phyloP scores from a whole-genome alignment of 2,113 vertebrate genomes.

The Callaeas wilsoni region DNA sequence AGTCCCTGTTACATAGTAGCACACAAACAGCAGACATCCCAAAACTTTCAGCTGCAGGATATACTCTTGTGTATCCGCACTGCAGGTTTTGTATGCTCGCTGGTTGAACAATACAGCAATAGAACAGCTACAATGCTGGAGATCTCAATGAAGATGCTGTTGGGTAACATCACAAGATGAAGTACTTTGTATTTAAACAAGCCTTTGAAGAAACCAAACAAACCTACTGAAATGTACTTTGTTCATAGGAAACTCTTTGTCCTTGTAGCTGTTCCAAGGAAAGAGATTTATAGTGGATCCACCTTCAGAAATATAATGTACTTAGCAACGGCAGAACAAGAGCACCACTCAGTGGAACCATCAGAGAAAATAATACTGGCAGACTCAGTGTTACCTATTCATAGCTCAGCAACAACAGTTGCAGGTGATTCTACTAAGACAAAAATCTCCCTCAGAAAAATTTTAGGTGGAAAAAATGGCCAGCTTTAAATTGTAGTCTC shows the following conservation, averaged over 20 bases:
- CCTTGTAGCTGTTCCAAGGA: background rate
- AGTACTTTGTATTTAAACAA: background rate
- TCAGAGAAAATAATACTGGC: background rate
- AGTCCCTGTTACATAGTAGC: background rate
- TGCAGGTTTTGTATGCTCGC: background rate
- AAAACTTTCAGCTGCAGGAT: background rate
- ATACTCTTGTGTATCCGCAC: background rate
- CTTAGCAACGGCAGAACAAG: constrained; percentile 20
- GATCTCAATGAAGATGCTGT: background rate
- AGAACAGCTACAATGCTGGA: background rate
- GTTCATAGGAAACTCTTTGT: background rate
- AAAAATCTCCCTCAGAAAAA: background rate
- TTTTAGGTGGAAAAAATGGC: background rate
- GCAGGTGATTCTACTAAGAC: background rate
- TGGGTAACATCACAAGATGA: background rate
- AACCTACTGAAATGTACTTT: background rate
- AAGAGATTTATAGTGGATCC: background rate
- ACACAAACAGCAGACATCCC: background rate
- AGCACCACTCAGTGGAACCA: constrained; percentile 68
- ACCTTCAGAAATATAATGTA: background rate
- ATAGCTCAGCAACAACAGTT: background rate
- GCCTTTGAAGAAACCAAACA: background rate
- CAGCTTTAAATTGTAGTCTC: background rate
- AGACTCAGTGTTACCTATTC: background rate
- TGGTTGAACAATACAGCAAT: background rate